Conservation (phyloP, 2,888 invertebrate species). For the Caenorhabditis japonica region DNA sequence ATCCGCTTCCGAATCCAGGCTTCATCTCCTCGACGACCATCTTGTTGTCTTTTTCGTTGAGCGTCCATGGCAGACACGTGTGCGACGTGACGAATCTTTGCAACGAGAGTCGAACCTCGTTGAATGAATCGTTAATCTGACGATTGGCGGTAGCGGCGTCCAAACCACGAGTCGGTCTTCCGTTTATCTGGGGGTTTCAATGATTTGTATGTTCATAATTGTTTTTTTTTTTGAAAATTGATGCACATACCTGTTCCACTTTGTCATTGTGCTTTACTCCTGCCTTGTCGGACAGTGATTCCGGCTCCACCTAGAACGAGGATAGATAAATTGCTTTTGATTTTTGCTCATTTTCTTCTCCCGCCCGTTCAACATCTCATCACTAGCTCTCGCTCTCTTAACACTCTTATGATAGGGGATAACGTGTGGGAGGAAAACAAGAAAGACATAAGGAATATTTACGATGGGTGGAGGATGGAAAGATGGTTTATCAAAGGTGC, state of each 20-base stretch:
- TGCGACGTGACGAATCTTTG: conserved; percentile 63
- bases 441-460: not conserved
- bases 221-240: too few relatives aligned
- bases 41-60: conserved; percentile 67
- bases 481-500: not conserved
- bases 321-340: conserved; percentile 5
- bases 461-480: not conserved
- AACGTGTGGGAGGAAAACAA: conserved; percentile 13
- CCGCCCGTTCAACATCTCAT: not conserved
- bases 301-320: conserved; percentile 63
- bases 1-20: conserved; percentile 55
- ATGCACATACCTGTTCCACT: conserved; percentile 56
- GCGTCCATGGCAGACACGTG: conserved; percentile 66
- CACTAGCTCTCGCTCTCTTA: too few relatives aligned
- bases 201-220: too few relatives aligned
- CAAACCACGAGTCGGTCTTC: conserved; percentile 47
- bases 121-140: conserved; percentile 49
- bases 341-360: conserved; percentile 12
- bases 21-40: conserved; percentile 63
- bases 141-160: conserved; percentile 53
- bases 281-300: conserved; percentile 71
- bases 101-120: conserved; percentile 56
- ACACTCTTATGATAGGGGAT: not conserved
- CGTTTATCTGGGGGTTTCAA: conserved; percentile 48
- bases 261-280: conserved; percentile 62